Base-by-base conservation (phyloP, 92 coral and sea anemone genomes). In the Anthopleura xanthogrammica region DNA sequence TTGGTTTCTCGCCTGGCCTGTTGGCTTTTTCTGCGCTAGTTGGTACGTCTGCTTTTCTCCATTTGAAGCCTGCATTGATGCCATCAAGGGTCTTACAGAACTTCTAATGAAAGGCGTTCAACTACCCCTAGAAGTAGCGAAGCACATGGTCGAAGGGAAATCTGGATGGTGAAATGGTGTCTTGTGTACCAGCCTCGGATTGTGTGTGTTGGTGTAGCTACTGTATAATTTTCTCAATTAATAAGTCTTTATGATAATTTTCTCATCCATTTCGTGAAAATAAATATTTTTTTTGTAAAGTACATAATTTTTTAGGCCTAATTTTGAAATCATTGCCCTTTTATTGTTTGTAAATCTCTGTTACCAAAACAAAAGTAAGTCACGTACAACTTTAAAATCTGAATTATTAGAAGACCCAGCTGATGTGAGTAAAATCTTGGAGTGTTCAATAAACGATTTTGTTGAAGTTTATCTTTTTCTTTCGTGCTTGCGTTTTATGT, bases 21-120 rank as follows among this genome's bases (percentile, higher is more conserved):
- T 97, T 24, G 99, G 98, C 7, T 97, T 97, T 81, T 97, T 97
- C 89, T 97, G 99, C 71, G 98, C 99, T 5, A 90, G 99, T 50
- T 97, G 99, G 99, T 97, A 94, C 84, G 97, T 97, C 72, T 97
- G 99, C 75, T 83, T 95, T 52, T 97, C 99, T 19, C 99, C 99
- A 23, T 90, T 97, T 60, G 99, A 97, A 83, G 99, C 99, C 75
- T 97, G 99, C 60, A 82, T 97, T 13, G 97, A 90, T 16, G 99
- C 95, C 4, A 88, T 91, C 72, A 97, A 97, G 77, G 64, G 77
- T 3, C 57, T 92, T 29, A 94, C 99, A 1, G 99, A 97, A 80
- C 77, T 97, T n/a, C 86, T 97, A 1, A 97, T 97, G 99, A 92
- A 92, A 64, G 99, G 99, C 41, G 93, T 97, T 1, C 83, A 85